These are phyloP conservation scores for Sebastes paucispinis DNA, from an alignment of 2,797 vertebrate genomes.

Conservation along the genomic window DNA sequence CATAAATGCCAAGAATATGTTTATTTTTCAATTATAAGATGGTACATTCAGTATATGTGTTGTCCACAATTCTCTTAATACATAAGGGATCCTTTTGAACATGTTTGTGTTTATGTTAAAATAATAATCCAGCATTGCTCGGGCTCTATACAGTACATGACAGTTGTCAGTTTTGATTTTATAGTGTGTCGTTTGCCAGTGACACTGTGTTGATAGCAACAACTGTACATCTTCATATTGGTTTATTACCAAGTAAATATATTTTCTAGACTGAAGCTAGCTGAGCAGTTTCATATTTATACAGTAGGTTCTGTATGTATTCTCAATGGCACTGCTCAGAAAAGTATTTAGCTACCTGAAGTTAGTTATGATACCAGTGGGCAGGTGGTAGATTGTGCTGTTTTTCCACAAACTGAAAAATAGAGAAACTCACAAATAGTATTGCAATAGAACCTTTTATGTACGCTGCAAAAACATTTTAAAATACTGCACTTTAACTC, in stretches of 20 bases:
- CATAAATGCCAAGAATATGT: conserved; percentile 7
- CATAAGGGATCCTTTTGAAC: conserved; percentile 2
- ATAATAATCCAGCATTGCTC: not conserved
- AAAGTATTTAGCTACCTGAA: not conserved
- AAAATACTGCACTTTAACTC: conserved; percentile 68
- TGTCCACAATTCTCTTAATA: not conserved
- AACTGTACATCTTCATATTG: conserved; percentile 1
- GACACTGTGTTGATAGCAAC: conserved; percentile 18
- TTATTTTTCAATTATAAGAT: not conserved
- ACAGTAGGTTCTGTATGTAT: conserved; percentile 22
- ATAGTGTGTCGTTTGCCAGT: not conserved
- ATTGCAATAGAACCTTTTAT: conserved; percentile 4
- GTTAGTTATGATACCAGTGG: not conserved
- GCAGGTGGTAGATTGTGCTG: not conserved
- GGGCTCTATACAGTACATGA: not conserved
- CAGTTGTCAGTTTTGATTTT: not conserved
- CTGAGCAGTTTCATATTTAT: conserved; percentile 36
- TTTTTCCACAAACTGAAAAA: conserved; percentile 10
- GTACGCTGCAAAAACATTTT: conserved; percentile 23
- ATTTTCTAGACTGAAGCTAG: conserved; percentile 8
- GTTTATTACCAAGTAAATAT: conserved; percentile 2
- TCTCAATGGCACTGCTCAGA: not conserved
- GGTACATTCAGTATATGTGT: not conserved
- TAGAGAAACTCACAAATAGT: not conserved
- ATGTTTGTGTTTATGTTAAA: not conserved